These are phyloP conservation scores for Artibeus jamaicensis DNA, from an alignment of 2,797 vertebrate species.

Conservation along the genomic window DNA sequence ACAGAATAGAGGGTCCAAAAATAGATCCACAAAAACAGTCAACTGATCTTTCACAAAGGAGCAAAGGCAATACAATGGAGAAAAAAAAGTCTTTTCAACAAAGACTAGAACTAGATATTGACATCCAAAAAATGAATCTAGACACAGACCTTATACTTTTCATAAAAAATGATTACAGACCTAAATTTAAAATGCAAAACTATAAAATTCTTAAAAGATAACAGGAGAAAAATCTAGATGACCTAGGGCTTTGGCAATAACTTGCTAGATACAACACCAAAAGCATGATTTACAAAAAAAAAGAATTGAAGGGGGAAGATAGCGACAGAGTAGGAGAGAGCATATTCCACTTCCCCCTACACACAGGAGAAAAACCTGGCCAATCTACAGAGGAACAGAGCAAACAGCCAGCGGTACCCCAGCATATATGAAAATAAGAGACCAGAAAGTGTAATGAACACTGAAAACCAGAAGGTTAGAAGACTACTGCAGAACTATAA, in stretches of 20 bases:
- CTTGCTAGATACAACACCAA: neutral
- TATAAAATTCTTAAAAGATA: neutral
- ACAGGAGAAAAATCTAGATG: neutral
- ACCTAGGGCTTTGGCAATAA: neutral
- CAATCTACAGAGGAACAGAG: too few relatives aligned
- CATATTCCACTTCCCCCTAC: too few relatives aligned
- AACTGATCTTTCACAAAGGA: neutral
- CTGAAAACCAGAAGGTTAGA: too few relatives aligned
- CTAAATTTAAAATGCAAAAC: neutral
- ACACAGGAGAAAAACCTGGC: too few relatives aligned
- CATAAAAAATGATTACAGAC: slow-evolving; percentile 3
- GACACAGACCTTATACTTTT: neutral
- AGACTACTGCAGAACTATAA: too few relatives aligned
- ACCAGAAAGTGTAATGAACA: too few relatives aligned
- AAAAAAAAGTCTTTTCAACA: slow-evolving; percentile 5
- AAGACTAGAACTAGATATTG: neutral
- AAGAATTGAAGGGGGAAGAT: too few relatives aligned
- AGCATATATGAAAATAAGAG: too few relatives aligned
- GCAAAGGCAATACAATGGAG: neutral
- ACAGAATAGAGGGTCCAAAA: neutral
- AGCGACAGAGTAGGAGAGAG: too few relatives aligned
- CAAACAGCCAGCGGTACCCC: too few relatives aligned
- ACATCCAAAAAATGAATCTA: neutral
- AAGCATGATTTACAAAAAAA: neutral
- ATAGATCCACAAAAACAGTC: neutral